Percentiles rank a stretch among this genome's conserved stretches.
Conservation (phyloP, 30 jellyfish, hydroid and myxozoan genomes). For the Pelagia noctiluca region DNA sequence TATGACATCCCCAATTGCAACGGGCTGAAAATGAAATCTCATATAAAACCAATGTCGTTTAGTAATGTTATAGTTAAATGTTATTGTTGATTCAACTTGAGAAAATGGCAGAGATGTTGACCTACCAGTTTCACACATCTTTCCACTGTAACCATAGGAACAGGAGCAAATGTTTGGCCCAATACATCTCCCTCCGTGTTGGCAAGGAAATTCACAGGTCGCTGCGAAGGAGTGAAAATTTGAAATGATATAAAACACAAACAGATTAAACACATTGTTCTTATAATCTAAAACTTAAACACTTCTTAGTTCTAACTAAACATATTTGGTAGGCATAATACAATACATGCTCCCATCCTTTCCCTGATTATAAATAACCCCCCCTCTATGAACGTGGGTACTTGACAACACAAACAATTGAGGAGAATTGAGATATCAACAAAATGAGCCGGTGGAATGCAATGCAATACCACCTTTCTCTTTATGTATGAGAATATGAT, state of each 20-base stretch:
- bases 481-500: no score
- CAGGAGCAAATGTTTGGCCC: conserved; percentile 77
- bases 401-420: no score
- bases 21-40: conserved; percentile 27
- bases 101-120: neutral
- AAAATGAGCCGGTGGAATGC: no score
- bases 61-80: neutral
- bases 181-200: conserved; percentile 74
- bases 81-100: neutral
- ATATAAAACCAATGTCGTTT: neutral
- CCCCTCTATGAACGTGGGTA: no score
- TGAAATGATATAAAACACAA: neutral
- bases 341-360: no score
- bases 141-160: conserved; percentile 71
- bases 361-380: no score
- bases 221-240: conserved; percentile 11
- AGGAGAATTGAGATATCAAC: no score
- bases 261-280: no score
- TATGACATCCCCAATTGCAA: conserved; percentile 66
- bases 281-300: no score
- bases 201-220: conserved; percentile 74
- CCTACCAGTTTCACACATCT: conserved; percentile 73
- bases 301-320: no score
- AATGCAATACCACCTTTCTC: no score
- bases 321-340: no score